Evolutionary conservation across 2,113 vertebrate species (phyloP).

Genomic region (Heterochromis multidens): DNA sequence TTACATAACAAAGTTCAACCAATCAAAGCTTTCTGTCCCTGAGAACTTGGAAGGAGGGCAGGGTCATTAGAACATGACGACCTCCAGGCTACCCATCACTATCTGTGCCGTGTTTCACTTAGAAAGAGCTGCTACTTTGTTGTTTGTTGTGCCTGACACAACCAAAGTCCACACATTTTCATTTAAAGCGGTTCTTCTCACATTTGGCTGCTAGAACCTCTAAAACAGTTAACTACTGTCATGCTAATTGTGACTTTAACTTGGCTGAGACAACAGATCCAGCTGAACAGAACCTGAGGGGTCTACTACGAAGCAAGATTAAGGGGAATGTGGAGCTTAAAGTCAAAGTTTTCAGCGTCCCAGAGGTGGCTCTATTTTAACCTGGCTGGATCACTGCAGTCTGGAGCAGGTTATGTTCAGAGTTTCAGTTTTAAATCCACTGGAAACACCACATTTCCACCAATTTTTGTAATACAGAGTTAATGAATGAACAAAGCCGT

Average conservation of each 20-base stretch:
- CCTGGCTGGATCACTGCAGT: too few relatives aligned
- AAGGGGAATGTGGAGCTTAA: rapidly evolving
- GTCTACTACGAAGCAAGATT: neutral
- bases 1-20: too few relatives aligned
- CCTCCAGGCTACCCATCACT: too few relatives aligned
- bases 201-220: neutral
- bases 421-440: neutral
- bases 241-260: neutral
- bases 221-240: neutral
- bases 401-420: too few relatives aligned
- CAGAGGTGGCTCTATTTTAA: neutral
- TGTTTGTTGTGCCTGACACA: neutral
- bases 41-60: too few relatives aligned
- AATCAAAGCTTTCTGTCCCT: too few relatives aligned
- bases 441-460: neutral
- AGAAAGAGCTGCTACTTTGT: too few relatives aligned
- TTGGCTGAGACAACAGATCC: neutral
- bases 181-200: rapidly evolving
- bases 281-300: neutral
- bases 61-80: too few relatives aligned
- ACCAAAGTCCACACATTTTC: neutral
- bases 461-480: neutral
- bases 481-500: rapidly evolving
- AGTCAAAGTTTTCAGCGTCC: neutral
- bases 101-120: too few relatives aligned